Conservation (phyloP, 2,113 vertebrate genomes). For the Megaceryle maxima region DNA sequence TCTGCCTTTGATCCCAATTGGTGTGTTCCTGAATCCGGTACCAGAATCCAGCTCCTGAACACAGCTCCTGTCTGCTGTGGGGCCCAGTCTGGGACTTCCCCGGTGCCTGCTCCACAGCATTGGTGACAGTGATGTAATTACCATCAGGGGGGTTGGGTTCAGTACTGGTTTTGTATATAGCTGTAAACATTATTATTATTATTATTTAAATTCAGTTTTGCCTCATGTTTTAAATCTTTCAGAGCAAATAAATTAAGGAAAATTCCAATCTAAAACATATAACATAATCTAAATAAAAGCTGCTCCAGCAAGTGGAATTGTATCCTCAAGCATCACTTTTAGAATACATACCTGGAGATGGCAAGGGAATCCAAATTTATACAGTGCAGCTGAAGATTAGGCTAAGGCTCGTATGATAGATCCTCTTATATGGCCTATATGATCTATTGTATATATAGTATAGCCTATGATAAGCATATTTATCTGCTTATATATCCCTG, state of each 20-base stretch:
- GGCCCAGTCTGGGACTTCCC: too few relatives aligned
- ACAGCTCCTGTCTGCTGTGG: too few relatives aligned
- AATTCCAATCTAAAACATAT: background rate
- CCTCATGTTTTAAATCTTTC: background rate
- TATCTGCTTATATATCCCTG: background rate
- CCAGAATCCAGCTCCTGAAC: too few relatives aligned
- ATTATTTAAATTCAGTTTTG: background rate
- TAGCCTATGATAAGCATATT: background rate
- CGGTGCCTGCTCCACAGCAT: too few relatives aligned
- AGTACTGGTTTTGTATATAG: too few relatives aligned
- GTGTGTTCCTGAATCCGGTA: too few relatives aligned
- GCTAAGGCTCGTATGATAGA: background rate
- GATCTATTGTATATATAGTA: background rate
- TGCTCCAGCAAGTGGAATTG: background rate
- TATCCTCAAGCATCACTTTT: background rate
- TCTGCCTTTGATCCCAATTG: too few relatives aligned
- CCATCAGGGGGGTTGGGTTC: too few relatives aligned
- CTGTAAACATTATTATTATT: too few relatives aligned
- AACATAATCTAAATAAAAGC: background rate
- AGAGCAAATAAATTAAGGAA: background rate
- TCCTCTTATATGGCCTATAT: background rate
- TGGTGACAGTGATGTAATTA: too few relatives aligned
- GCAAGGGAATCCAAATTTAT: background rate
- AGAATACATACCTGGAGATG: background rate
- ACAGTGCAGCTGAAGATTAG: background rate